A percentile compares a stretch with the other conserved stretches of the same genome.
Evolutionary conservation across 2,888 invertebrate genomes (phyloP).

Genomic region (Himalopsyche japonica): DNA sequence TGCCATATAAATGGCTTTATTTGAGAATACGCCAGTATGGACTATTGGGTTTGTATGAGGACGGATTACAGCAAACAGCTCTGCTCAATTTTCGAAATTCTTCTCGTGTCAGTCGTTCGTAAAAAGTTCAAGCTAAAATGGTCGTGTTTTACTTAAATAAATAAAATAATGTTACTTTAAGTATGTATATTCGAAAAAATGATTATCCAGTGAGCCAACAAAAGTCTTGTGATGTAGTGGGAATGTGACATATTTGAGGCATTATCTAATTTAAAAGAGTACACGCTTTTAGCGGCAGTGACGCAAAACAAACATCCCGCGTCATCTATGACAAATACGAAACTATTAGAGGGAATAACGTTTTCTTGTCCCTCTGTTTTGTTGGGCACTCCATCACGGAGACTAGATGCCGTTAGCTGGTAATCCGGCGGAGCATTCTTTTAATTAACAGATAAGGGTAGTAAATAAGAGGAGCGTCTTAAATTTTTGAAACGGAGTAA

Average conservation of each 20-base stretch:
- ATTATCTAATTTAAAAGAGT: background rate
- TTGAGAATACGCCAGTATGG: too few relatives aligned
- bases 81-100: too few relatives aligned
- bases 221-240: background rate
- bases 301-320: background rate
- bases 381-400: background rate
- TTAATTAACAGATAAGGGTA: slow-evolving; percentile 19
- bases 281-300: background rate
- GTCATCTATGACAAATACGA: background rate
- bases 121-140: too few relatives aligned
- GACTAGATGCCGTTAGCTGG: background rate
- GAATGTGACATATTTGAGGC: background rate
- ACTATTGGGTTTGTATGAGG: too few relatives aligned
- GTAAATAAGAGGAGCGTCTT: slow-evolving; percentile 10
- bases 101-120: too few relatives aligned
- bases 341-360: background rate
- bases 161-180: too few relatives aligned
- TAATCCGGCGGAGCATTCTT: background rate
- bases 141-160: too few relatives aligned
- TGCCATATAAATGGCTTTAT: too few relatives aligned
- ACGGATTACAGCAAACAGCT: too few relatives aligned
- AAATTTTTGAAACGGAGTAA: background rate
- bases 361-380: background rate
- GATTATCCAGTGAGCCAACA: too few relatives aligned
- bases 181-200: too few relatives aligned